Evolutionary conservation across 2,888 invertebrate species (phyloP).

Genomic region (Thumatha senex): DNA sequence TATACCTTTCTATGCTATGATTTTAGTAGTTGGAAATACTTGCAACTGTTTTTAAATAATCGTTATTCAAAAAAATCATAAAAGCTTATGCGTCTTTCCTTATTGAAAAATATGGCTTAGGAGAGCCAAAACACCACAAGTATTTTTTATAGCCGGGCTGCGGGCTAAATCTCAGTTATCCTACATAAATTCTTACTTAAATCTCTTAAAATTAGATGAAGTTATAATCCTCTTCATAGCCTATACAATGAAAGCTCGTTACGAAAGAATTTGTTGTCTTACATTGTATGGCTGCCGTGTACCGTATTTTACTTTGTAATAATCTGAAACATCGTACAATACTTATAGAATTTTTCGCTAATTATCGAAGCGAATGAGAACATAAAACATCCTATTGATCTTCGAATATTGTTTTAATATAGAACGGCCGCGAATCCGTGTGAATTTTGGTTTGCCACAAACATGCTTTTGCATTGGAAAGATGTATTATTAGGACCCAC

Average conservation of each 20-base stretch:
- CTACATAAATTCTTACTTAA: slow-evolving; percentile 39
- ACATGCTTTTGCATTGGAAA: too few species aligned
- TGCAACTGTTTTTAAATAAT: too few species aligned
- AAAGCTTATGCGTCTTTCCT: too few species aligned
- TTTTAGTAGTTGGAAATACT: too few species aligned
- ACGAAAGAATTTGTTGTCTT: slow-evolving; percentile 42
- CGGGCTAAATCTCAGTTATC: slow-evolving; percentile 41
- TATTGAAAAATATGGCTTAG: slow-evolving; percentile 34
- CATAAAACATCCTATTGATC: too few species aligned
- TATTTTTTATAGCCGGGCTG: slow-evolving; percentile 32
- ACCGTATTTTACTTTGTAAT: slow-evolving; percentile 21
- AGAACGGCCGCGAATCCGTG: too few species aligned
- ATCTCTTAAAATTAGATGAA: slow-evolving; percentile 42
- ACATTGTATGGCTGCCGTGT: slow-evolving; percentile 20
- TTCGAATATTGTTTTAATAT: too few species aligned
- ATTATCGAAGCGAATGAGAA: too few species aligned
- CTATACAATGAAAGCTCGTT: slow-evolving; percentile 45
- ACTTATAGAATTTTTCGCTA: not conserved
- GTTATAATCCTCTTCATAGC: slow-evolving; percentile 49
- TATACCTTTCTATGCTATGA: too few species aligned
- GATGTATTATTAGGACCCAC: too few species aligned
- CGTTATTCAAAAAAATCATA: too few species aligned
- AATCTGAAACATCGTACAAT: slow-evolving; percentile 11
- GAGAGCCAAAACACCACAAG: slow-evolving; percentile 41
- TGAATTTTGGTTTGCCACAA: too few species aligned